Evolutionary conservation across 2,113 vertebrate genomes (phyloP).

Genomic region (Todiramphus chloris): DNA sequence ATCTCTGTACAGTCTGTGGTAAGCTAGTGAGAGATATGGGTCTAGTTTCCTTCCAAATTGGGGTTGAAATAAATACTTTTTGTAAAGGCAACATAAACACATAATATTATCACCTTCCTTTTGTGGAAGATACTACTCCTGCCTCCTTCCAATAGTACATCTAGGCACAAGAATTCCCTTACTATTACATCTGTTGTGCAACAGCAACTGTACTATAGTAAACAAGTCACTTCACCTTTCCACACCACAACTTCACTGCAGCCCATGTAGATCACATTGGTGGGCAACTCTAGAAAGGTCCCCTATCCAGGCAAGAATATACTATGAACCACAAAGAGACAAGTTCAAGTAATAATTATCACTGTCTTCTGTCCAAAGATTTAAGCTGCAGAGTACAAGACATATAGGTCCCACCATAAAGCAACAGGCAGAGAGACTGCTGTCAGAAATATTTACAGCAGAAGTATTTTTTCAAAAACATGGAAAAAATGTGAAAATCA

Average conservation of each 20-base stretch:
- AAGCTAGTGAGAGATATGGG: background rate
- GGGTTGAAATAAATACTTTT: no score
- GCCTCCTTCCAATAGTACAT: background rate
- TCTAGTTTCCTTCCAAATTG: background rate
- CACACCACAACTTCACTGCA: background rate
- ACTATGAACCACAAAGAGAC: background rate
- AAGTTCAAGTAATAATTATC: background rate
- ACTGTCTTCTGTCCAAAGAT: background rate
- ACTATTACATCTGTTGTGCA: background rate
- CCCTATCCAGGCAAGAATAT: background rate
- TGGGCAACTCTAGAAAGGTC: background rate
- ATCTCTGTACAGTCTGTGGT: background rate
- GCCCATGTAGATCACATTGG: fast-evolving
- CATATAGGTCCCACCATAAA: background rate
- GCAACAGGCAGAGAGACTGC: background rate
- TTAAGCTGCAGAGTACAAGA: background rate
- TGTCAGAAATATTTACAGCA: background rate
- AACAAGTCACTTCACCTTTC: background rate
- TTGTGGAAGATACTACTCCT: background rate
- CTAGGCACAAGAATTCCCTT: background rate
- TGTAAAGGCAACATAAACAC: background rate
- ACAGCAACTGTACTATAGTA: background rate
- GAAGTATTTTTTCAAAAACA: background rate
- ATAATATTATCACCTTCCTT: background rate
- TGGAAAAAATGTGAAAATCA: background rate